phyloP scores from a whole-genome alignment of 2,888 invertebrate species.

The Argyresthia albistria region DNA sequence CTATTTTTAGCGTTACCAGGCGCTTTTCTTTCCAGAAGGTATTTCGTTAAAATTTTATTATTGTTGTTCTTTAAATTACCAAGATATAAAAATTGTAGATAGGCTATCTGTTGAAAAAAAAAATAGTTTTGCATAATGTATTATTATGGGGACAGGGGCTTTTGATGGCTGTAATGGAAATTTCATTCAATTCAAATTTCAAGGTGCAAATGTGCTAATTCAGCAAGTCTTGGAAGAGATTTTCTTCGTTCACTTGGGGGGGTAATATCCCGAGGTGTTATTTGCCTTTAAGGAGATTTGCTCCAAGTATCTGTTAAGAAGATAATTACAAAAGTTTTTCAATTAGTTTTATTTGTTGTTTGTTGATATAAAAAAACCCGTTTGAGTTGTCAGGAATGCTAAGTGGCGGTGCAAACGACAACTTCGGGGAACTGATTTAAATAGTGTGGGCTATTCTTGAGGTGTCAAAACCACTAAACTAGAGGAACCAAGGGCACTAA shows the following conservation, averaged over 20 bases:
- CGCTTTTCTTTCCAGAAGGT: too few species aligned
- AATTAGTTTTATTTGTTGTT: constrained; percentile 68
- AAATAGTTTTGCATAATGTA: neutral
- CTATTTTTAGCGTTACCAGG: too few species aligned
- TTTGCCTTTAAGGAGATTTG: constrained; percentile 68
- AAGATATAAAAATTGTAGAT: too few species aligned
- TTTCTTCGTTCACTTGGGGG: constrained; percentile 8
- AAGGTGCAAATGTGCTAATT: constrained; percentile 21
- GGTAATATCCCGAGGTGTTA: constrained; percentile 63
- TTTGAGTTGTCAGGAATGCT: constrained; percentile 1
- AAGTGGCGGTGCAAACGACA: constrained; percentile 1
- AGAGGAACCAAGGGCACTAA: too few species aligned
- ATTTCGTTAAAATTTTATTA: too few species aligned
- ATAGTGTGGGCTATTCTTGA: too few species aligned
- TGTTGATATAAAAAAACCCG: constrained; percentile 23
- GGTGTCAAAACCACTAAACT: too few species aligned
- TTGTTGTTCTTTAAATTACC: too few species aligned
- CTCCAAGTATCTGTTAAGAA: constrained; percentile 66
- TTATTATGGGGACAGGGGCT: neutral
- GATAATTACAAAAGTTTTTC: constrained; percentile 72
- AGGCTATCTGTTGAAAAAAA: too few species aligned
- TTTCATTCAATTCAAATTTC: constrained; percentile 44
- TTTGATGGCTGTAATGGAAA: constrained; percentile 28
- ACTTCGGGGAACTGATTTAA: neutral
- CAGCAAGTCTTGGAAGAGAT: neutral